phyloP scores from a whole-genome alignment of 2,888 invertebrate species.

The Atrina japonica region DNA sequence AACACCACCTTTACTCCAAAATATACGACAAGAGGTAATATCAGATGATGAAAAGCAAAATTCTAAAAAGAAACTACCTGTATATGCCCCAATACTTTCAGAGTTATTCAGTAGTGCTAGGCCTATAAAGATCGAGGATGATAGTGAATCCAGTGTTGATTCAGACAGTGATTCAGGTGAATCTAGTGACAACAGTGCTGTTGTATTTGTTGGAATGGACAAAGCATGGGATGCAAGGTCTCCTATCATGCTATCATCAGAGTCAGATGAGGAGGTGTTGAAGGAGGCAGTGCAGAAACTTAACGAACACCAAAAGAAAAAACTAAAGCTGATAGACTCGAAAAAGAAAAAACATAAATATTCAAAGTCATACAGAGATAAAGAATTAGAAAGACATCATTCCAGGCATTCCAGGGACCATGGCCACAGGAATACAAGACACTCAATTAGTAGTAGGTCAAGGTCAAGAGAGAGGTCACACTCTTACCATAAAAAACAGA shows the following conservation, averaged over 20 bases:
- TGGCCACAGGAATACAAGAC: not conserved
- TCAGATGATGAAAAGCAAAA: slow-evolving; percentile 5
- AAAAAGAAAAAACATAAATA: slow-evolving; percentile 11
- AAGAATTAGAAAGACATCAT: slow-evolving; percentile 9
- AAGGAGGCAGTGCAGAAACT: not conserved
- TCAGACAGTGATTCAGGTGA: slow-evolving; percentile 49
- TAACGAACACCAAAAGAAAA: slow-evolving; percentile 8
- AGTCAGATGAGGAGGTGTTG: slow-evolving; percentile 52
- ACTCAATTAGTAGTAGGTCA: slow-evolving; percentile 17
- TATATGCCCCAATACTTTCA: slow-evolving; percentile 18
- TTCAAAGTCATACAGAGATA: slow-evolving; percentile 4
- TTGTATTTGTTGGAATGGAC: slow-evolving; percentile 84
- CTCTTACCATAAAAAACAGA: slow-evolving; percentile 2
- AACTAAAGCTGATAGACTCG: not conserved
- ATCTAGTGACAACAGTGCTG: slow-evolving; percentile 64
- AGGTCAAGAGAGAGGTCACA: slow-evolving; percentile 13
- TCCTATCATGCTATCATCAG: slow-evolving; percentile 81
- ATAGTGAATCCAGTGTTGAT: slow-evolving; percentile 8
- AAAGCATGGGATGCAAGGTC: slow-evolving; percentile 86
- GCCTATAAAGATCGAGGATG: slow-evolving; percentile 26
- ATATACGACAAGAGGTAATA: slow-evolving; percentile 23
- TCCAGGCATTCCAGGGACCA: slow-evolving; percentile 6
- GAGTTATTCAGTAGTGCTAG: slow-evolving; percentile 20
- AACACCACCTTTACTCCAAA: slow-evolving; percentile 2
- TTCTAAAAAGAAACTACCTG: slow-evolving; percentile 18